phyloP scores from a whole-genome alignment of 1,140 invertebrate genomes.

The Drosophila nebulosa region DNA sequence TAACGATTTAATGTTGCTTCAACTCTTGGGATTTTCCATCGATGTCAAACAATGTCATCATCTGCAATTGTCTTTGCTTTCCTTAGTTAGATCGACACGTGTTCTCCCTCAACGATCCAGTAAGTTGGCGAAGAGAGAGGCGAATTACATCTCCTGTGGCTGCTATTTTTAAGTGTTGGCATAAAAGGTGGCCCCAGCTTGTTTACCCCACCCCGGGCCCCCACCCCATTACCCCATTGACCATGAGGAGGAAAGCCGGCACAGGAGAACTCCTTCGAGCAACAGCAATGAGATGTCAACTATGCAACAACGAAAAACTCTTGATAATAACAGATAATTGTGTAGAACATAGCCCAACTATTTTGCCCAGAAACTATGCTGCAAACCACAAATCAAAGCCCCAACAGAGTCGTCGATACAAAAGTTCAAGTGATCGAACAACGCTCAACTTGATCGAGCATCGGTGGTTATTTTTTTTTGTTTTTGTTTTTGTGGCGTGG shows the following conservation, averaged over 20 bases:
- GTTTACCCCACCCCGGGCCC: no score
- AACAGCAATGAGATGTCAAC: conserved; percentile 71
- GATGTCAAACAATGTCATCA: conserved; percentile 2
- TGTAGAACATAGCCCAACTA: conserved; percentile 80
- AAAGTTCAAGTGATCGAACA: conserved; percentile 69
- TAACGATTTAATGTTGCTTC: background rate
- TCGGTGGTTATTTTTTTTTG: conserved; percentile 11
- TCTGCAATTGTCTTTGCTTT: background rate
- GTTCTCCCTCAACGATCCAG: conserved; percentile 61
- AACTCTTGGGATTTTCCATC: background rate
- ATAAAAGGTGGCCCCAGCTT: conserved; percentile 50
- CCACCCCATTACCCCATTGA: no score
- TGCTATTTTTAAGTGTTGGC: conserved; percentile 72
- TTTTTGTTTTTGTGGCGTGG: background rate
- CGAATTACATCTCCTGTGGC: conserved; percentile 49
- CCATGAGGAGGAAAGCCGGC: no score
- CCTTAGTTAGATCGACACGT: conserved; percentile 48
- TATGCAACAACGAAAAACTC: conserved; percentile 49
- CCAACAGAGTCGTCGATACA: conserved; percentile 63
- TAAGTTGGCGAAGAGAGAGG: background rate
- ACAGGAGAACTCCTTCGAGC: background rate
- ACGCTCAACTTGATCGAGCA: conserved; percentile 23
- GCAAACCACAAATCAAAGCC: conserved; percentile 69
- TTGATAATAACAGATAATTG: conserved; percentile 80
- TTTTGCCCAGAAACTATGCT: conserved; percentile 38